These are phyloP conservation scores for Diplosoma virens DNA, from an alignment of 23 tunicate genomes.

Conservation along the genomic window DNA sequence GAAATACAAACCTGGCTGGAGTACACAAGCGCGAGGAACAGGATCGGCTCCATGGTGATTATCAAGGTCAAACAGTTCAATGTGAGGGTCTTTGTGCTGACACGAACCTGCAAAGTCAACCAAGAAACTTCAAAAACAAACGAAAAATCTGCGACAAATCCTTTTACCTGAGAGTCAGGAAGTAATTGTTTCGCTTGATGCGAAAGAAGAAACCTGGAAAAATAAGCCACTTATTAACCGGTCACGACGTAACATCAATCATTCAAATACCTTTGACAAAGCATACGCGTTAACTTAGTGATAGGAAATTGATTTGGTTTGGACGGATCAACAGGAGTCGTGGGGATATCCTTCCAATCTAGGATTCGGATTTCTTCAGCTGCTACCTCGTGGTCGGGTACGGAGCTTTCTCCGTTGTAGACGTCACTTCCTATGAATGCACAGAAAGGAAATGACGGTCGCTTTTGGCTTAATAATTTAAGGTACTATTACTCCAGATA, in stretches of 20 bases:
- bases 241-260: background rate
- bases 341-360: slow-evolving; percentile 1
- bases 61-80: slow-evolving; percentile 43
- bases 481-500: no score
- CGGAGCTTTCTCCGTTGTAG: no score
- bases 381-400: no score
- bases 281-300: background rate
- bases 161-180: slow-evolving; percentile 26
- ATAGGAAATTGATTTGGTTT: background rate
- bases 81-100: slow-evolving; percentile 73
- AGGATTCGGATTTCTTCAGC: no score
- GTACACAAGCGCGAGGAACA: background rate
- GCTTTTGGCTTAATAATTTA: no score
- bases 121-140: no score
- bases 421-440: no score
- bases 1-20: background rate
- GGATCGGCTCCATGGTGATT: slow-evolving; percentile 43
- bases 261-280: slow-evolving; percentile 31
- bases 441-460: no score
- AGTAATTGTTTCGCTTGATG: background rate
- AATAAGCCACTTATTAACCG: background rate
- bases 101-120: slow-evolving; percentile 68
- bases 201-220: slow-evolving; percentile 35
- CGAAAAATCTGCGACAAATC: background rate
- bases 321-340: background rate